phyloP scores from a whole-genome alignment of 2,797 vertebrate genomes.

The Glossophaga mutica region DNA sequence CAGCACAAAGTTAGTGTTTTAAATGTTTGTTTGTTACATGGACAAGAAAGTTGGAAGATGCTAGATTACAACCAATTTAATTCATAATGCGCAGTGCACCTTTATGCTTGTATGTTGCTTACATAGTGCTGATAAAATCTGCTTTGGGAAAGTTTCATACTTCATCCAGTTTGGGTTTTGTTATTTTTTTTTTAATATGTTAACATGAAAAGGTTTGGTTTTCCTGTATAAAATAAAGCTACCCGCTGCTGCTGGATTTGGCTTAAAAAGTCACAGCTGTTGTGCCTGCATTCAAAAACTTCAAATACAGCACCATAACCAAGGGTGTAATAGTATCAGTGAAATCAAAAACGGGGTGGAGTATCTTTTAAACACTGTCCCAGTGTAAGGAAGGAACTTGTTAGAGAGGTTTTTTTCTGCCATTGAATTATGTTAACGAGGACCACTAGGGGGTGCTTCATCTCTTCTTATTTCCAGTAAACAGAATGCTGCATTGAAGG shows the following conservation, averaged over 20 bases:
- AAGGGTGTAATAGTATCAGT: not conserved
- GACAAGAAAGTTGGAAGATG: not conserved
- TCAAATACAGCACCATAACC: not conserved
- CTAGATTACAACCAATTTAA: not conserved
- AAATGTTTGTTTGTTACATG: not conserved
- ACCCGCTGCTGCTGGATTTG: not conserved
- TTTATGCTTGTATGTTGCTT: not conserved
- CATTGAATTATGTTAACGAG: constrained; percentile 13
- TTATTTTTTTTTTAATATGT: not conserved
- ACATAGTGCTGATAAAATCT: not conserved
- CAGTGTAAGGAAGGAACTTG: not conserved
- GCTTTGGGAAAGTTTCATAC: not conserved
- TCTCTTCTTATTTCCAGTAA: constrained; percentile 58
- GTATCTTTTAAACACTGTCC: not conserved
- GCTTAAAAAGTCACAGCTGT: not conserved
- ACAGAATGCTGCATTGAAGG: not conserved
- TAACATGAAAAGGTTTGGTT: not conserved
- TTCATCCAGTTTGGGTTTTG: not conserved
- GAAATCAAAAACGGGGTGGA: not conserved
- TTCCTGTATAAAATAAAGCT: not conserved
- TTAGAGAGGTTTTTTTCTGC: not conserved
- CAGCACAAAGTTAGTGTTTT: not conserved
- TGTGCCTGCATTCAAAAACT: not conserved
- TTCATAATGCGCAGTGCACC: not conserved
- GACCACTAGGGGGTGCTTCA: constrained; percentile 69